These are phyloP conservation scores for Ciconia boyciana DNA, from an alignment of 2,113 vertebrate genomes.

Conservation along the genomic window DNA sequence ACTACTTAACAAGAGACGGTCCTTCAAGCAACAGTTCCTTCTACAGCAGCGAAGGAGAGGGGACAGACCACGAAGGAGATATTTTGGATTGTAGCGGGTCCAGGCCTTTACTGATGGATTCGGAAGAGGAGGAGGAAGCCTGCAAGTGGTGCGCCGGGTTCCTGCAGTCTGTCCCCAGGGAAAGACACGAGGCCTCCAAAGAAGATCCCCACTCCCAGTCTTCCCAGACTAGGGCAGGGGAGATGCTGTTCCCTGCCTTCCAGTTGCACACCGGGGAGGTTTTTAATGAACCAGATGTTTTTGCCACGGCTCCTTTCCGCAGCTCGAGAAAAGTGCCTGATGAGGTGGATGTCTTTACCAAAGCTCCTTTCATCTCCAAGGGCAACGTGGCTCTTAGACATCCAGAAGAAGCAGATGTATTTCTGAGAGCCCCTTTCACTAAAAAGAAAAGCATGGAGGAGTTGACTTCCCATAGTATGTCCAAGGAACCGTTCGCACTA, in stretches of 20 bases:
- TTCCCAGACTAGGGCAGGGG: not conserved
- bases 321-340: constrained; percentile 68
- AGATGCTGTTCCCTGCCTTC: constrained; percentile 20
- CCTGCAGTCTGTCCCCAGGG: constrained; percentile 16
- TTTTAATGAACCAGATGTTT: constrained; percentile 75
- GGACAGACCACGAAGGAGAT: constrained; percentile 74
- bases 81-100: constrained; percentile 88
- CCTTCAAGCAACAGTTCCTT: constrained; percentile 82
- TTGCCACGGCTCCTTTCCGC: constrained; percentile 86
- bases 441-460: constrained; percentile 80
- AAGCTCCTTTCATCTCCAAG: constrained; percentile 86
- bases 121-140: constrained; percentile 87
- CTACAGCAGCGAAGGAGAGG: constrained; percentile 93
- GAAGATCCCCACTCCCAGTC: not conserved
- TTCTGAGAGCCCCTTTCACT: constrained; percentile 91
- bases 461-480: not conserved
- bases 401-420: constrained; percentile 82
- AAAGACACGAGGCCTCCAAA: not conserved
- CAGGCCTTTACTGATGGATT: constrained; percentile 90
- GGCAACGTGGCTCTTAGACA: not conserved
- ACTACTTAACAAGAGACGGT: constrained; percentile 64
- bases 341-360: constrained; percentile 85
- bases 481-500: not conserved
- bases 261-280: not conserved
- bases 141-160: not conserved